Evolutionary conservation across 2,888 invertebrate species (phyloP).

Genomic region (Thymelicus acteon): DNA sequence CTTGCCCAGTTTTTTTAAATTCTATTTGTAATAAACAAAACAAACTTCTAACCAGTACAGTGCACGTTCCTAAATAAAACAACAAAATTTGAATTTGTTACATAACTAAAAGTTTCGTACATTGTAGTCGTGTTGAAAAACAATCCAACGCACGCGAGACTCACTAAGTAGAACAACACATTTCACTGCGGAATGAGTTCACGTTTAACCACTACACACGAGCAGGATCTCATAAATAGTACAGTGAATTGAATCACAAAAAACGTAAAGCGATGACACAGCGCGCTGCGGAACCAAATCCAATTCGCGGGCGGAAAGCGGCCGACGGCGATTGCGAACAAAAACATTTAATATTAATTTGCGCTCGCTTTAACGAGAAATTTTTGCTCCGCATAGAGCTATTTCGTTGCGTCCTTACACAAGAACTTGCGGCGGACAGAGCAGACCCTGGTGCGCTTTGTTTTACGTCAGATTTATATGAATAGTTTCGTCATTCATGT

Average conservation of each 20-base stretch:
- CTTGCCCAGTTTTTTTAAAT: too few species aligned
- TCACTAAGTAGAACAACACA: neutral
- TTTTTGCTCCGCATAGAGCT: conserved; percentile 19
- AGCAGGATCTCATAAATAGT: conserved; percentile 24
- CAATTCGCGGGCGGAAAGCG: conserved; percentile 20
- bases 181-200: neutral
- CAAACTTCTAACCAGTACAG: too few species aligned
- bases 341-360: conserved; percentile 37
- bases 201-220: neutral
- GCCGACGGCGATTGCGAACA: conserved; percentile 25
- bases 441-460: too few species aligned
- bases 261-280: conserved; percentile 31
- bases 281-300: conserved; percentile 28
- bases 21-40: too few species aligned
- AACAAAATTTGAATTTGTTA: too few species aligned
- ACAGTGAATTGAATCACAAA: conserved; percentile 31
- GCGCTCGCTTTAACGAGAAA: conserved; percentile 30
- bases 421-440: conserved; percentile 1
- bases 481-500: too few species aligned
- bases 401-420: neutral
- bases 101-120: too few species aligned
- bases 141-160: neutral
- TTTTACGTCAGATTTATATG: too few species aligned
- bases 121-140: too few species aligned
- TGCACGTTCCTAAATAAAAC: too few species aligned